Percentiles rank a stretch among this genome's conserved stretches.
Conservation (phyloP, 1,140 invertebrate species). For the Hyphantria cunea region DNA sequence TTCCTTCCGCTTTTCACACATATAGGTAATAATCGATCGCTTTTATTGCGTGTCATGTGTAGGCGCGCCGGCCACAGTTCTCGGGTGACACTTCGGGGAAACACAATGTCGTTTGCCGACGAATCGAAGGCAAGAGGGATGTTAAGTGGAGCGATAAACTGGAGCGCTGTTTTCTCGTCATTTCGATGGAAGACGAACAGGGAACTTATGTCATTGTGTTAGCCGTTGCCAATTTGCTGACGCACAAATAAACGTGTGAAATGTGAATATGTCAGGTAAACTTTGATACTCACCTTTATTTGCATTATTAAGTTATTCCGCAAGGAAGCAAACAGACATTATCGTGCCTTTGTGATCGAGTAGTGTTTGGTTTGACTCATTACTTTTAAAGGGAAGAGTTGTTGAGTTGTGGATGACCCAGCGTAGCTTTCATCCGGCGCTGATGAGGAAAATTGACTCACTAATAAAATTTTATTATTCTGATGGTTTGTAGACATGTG, state of each 20-base stretch:
- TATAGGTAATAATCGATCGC: slow-evolving; percentile 80
- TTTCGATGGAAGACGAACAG: slow-evolving; percentile 33
- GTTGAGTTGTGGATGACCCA: slow-evolving; percentile 44
- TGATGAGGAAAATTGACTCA: slow-evolving; percentile 21
- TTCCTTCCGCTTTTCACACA: slow-evolving; percentile 79
- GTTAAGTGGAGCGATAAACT: slow-evolving; percentile 64
- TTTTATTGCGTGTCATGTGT: slow-evolving; percentile 73
- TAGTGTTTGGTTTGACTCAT: slow-evolving; percentile 65
- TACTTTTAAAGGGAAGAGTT: slow-evolving; percentile 48
- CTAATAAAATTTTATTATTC: background rate
- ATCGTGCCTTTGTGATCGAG: slow-evolving; percentile 62
- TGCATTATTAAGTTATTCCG: slow-evolving; percentile 55
- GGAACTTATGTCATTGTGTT: slow-evolving; percentile 33
- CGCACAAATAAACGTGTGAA: slow-evolving; percentile 46
- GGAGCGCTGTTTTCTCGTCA: slow-evolving; percentile 31
- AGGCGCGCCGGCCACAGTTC: slow-evolving; percentile 53
- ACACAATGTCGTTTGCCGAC: slow-evolving; percentile 58
- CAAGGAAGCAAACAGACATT: slow-evolving; percentile 64
- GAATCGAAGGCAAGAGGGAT: slow-evolving; percentile 41
- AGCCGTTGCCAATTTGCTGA: slow-evolving; percentile 35
- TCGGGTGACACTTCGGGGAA: slow-evolving; percentile 71
- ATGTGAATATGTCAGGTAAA: slow-evolving; percentile 55
- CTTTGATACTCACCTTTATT: slow-evolving; percentile 54
- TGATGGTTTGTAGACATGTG: too few relatives aligned
- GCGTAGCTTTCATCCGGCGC: slow-evolving; percentile 6